Base-by-base conservation (phyloP, 1,140 invertebrate species). In the Drosophila funebris region DNA sequence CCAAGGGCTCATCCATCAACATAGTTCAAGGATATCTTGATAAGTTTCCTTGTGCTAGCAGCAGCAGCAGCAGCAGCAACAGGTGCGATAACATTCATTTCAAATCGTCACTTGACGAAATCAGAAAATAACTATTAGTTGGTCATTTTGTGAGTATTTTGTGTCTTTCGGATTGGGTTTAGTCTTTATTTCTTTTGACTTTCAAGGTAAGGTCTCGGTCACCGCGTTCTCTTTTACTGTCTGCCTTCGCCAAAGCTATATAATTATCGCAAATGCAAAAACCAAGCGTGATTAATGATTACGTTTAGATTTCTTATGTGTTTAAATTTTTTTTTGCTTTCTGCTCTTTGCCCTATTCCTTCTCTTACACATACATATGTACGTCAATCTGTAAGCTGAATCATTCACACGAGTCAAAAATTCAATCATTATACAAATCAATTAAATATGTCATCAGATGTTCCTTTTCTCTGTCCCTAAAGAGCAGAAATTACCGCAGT, bases 251-350 rank as follows among this genome's bases (percentile, higher is more conserved):
- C 56, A 69, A 61, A 64, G 64, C 46, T 66, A 44, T 75, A 87
- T 85, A 87, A 87, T 87, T 82, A 87, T 76, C 69, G 82, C 74
- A 73, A 87, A 85, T 85, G 61, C 81, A 87, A 87, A 87, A 84
- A 60, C 50, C 53, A 62, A 68, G 53, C 41, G 74, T 87, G 81
- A 87, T 85, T 85, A 87, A 85, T 87, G 81, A 82, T 75, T 81
- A 54, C 37, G 58, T 69, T 87, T 50, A 37, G 56, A 57, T 68
- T 77, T 80, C 44, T 57, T 61, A 69, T 48, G 31, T 56, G 4
- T 57, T 18, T 3, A 27, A 46, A 56, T 7, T 44, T 22, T 33
- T 22, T 36, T 14, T 22, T 52, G 7, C 8, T 58, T 31, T 48
- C 13, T 41, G 44, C 44, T 20, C 33, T 33, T 54, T 46, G 24